These are phyloP conservation scores for Platycercus adscitus DNA, from an alignment of 2,113 vertebrate species.

Conservation along the genomic window DNA sequence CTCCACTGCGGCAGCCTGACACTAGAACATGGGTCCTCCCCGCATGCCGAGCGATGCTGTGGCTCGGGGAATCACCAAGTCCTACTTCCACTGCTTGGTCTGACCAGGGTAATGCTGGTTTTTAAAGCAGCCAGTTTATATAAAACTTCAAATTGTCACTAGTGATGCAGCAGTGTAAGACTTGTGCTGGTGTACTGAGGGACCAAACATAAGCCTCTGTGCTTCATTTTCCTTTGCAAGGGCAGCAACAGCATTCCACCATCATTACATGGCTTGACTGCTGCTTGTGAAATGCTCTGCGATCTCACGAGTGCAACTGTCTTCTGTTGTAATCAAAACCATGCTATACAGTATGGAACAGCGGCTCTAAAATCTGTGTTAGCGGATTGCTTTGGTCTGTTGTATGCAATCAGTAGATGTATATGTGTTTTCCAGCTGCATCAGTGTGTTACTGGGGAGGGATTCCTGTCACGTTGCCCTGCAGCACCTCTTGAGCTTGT, in stretches of 20 bases:
- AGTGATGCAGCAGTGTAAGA: background rate
- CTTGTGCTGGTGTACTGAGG: background rate
- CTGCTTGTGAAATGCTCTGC: background rate
- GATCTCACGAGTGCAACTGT: background rate
- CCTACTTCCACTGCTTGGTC: background rate
- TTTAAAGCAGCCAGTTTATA: background rate
- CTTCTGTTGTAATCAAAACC: background rate
- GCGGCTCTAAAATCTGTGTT: background rate
- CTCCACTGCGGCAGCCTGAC: background rate
- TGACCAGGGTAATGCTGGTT: background rate
- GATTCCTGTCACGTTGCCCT: background rate
- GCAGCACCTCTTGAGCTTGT: background rate
- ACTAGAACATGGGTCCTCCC: background rate
- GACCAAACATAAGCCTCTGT: background rate
- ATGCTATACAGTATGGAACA: background rate
- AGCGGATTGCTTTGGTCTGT: background rate
- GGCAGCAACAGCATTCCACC: background rate
- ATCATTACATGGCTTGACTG: background rate
- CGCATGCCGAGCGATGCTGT: background rate
- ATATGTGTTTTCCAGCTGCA: rapidly evolving
- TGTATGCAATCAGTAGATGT: rapidly evolving
- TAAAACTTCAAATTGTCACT: background rate
- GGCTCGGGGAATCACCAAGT: background rate
- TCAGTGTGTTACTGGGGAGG: too few species aligned
- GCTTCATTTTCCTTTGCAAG: background rate